Percentiles rank a stretch among this genome's conserved stretches.
Evolutionary conservation across 1,140 invertebrate genomes (phyloP).

Genomic region (Caenorhabditis elegans): DNA sequence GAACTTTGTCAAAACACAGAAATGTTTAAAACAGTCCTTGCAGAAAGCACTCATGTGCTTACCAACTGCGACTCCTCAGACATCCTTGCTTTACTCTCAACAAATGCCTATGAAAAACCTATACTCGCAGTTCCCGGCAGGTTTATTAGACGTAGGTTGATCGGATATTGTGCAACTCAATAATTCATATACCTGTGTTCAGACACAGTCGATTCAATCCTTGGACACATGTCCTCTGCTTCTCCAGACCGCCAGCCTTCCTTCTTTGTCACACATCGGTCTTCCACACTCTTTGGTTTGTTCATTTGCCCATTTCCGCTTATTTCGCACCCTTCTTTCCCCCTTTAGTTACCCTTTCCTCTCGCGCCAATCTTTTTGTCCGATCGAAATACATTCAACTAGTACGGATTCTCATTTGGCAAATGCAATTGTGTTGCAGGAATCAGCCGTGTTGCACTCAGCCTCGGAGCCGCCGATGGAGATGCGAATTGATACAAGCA

Average conservation of each 20-base stretch:
- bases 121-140: neutral
- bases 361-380: neutral
- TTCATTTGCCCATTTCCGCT: conserved; percentile 31
- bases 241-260: conserved; percentile 6
- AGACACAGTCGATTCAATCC: conserved; percentile 11
- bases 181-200: neutral
- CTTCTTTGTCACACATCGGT: conserved; percentile 19
- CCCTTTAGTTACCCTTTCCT: neutral
- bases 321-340: neutral
- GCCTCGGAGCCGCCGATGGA: conserved; percentile 22
- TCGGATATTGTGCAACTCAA: neutral
- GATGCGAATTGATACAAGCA: conserved; percentile 48
- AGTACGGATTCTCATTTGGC: conserved; percentile 22
- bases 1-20: neutral
- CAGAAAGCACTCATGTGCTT: conserved; percentile 18
- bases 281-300: conserved; percentile 28
- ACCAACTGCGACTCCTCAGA: neutral
- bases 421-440: conserved; percentile 29
- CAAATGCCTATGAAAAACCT: neutral
- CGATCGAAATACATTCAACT: conserved; percentile 2
- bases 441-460: conserved; percentile 28
- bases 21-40: neutral
- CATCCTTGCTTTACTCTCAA: neutral
- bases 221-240: conserved; percentile 20
- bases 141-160: neutral